Evolutionary conservation across 2,113 vertebrate species (phyloP).

Genomic region (Apeltes quadracus): DNA sequence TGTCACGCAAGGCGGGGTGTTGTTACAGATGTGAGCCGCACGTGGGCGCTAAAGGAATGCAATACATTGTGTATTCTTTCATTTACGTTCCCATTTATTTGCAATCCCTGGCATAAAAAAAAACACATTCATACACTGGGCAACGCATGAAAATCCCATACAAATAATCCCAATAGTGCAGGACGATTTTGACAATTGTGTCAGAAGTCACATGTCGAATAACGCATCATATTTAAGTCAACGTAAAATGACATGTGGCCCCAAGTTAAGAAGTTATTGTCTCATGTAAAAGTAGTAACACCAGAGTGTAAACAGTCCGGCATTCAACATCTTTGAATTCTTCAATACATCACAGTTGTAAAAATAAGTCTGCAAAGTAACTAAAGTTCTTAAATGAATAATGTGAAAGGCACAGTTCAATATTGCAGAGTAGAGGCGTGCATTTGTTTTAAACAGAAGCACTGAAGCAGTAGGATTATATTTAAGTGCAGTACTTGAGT

Average conservation of each 20-base stretch:
- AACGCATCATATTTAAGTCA: background rate
- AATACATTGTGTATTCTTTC: background rate
- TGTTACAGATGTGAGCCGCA: slow-evolving; percentile 11
- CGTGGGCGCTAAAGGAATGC: slow-evolving; percentile 35
- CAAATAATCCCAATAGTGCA: background rate
- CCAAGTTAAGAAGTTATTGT: background rate
- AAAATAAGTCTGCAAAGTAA: background rate
- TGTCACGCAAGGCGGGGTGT: slow-evolving; percentile 20
- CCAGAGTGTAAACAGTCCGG: background rate
- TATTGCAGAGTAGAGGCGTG: too few relatives aligned
- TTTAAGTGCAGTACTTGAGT: background rate
- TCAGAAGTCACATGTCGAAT: background rate
- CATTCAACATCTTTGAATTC: too few relatives aligned
- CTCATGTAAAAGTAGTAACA: background rate
- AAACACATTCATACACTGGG: background rate
- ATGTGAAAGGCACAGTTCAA: too few relatives aligned
- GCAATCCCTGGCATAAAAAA: slow-evolving; percentile 4
- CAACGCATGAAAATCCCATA: background rate
- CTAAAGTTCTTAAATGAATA: background rate
- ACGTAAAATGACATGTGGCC: background rate
- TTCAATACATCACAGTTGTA: too few relatives aligned
- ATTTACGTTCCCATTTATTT: background rate
- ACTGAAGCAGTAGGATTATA: background rate
- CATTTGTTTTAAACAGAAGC: background rate
- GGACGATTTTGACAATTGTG: background rate